Evolutionary conservation across 2,888 invertebrate genomes (phyloP).

Genomic region (Ischnura elegans): DNA sequence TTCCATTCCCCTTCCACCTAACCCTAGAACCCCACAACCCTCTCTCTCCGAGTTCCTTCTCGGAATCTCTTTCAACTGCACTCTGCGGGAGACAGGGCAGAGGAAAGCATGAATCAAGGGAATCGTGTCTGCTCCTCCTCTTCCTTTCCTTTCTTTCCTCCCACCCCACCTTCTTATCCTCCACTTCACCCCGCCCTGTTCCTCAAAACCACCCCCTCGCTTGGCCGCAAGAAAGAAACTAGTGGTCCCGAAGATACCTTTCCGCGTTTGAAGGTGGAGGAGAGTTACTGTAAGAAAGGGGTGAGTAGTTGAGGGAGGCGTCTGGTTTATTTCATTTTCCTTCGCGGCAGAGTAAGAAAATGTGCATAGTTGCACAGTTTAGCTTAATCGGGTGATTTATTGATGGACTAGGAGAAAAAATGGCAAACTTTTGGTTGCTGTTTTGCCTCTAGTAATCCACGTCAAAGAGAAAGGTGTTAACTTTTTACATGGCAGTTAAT

Average conservation of each 20-base stretch:
- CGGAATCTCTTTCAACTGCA: neutral
- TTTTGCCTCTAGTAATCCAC: too few relatives aligned
- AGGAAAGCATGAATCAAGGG: constrained; percentile 60
- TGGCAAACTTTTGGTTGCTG: too few relatives aligned
- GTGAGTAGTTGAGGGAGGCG: neutral
- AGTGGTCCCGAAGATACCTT: neutral
- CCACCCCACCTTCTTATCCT: neutral
- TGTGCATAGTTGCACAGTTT: too few relatives aligned
- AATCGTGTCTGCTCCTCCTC: constrained; percentile 49
- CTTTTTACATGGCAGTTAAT: too few relatives aligned
- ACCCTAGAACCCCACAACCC: neutral
- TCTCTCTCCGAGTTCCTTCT: neutral
- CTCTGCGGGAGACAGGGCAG: constrained; percentile 54
- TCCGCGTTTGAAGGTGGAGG: neutral
- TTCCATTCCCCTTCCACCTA: neutral
- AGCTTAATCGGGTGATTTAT: too few relatives aligned
- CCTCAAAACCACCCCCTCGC: too few relatives aligned
- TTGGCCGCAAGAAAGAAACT: neutral
- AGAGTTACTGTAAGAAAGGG: too few relatives aligned
- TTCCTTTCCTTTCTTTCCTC: neutral
- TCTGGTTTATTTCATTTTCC: neutral
- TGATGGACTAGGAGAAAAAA: too few relatives aligned
- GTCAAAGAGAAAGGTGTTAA: too few relatives aligned
- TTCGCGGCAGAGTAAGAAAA: neutral
- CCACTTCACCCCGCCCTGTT: neutral